Evolutionary conservation across 30 jellyfish, hydroid and myxozoan species (phyloP).

Genomic region (Hydra vulgaris): DNA sequence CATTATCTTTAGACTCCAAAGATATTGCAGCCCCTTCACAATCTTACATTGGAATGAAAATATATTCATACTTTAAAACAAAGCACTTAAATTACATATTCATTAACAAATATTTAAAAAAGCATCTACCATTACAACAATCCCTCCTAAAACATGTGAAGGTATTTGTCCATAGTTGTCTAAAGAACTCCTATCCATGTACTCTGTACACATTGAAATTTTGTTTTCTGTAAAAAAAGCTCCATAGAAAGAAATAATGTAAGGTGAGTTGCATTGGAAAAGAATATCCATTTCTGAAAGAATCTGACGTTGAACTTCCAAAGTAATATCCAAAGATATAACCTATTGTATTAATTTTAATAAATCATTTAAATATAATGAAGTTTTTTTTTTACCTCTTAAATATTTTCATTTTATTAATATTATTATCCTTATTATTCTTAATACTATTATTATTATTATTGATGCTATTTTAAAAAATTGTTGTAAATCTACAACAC

Average conservation of each 20-base stretch:
- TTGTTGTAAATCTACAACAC: too few relatives aligned
- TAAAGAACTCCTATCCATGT: constrained; percentile 96
- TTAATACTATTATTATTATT: too few relatives aligned
- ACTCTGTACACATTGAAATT: constrained; percentile 91
- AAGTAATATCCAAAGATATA: constrained; percentile 77
- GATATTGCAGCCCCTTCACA: constrained; percentile 76
- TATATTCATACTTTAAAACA: background rate
- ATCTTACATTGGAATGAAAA: constrained; percentile 35
- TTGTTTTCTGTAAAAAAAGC: constrained; percentile 89
- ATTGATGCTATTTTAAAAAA: too few relatives aligned
- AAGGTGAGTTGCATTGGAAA: constrained; percentile 80
- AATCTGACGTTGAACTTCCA: constrained; percentile 77
- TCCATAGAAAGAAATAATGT: constrained; percentile 78
- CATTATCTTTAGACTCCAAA: constrained; percentile 81
- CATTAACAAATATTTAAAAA: background rate
- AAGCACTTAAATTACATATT: background rate
- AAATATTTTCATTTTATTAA: too few relatives aligned
- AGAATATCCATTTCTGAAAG: constrained; percentile 85
- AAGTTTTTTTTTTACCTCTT: too few relatives aligned
- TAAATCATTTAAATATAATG: background rate
- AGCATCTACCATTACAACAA: constrained; percentile 56
- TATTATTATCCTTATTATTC: too few relatives aligned
- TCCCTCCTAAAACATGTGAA: constrained; percentile 63
- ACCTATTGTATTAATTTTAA: constrained; percentile 39
- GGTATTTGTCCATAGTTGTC: constrained; percentile 74